phyloP scores from a whole-genome alignment of 1,140 invertebrate species.

The Dolichoris vasculosae region DNA sequence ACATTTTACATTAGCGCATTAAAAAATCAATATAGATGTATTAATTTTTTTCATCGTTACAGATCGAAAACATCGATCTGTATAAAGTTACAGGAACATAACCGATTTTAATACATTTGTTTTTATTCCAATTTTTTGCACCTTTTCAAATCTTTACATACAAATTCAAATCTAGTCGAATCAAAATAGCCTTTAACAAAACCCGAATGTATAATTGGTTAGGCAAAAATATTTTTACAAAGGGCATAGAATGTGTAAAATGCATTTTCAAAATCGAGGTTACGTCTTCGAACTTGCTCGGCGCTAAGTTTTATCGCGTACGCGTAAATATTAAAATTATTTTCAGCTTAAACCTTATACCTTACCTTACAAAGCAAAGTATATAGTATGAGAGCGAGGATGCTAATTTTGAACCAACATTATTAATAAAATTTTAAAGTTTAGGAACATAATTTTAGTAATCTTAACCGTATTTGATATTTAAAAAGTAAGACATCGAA shows the following conservation, averaged over 20 bases:
- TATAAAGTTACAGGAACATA: slow-evolving; percentile 38
- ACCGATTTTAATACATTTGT: slow-evolving; percentile 40
- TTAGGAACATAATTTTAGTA: not conserved
- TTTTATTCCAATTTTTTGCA: slow-evolving; percentile 11
- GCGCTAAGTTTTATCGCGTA: not conserved
- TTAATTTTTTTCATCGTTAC: not conserved
- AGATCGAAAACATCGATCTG: slow-evolving; percentile 11
- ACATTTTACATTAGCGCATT: not conserved
- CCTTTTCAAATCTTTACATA: not conserved
- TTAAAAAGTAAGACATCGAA: not conserved
- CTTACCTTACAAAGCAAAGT: no score
- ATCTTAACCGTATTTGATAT: not conserved
- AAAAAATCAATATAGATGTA: not conserved
- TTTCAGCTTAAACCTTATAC: no score
- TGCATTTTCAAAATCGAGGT: not conserved
- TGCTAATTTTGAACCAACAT: no score
- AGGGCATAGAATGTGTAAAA: not conserved
- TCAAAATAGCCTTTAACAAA: slow-evolving; percentile 20
- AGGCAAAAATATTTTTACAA: not conserved
- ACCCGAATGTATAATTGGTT: slow-evolving; percentile 15
- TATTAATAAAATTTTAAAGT: no score
- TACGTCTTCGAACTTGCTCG: not conserved
- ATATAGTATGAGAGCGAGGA: no score
- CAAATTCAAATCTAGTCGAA: slow-evolving; percentile 4
- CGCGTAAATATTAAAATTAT: not conserved